Conservation (phyloP, 2,888 invertebrate species). For the Trilocha varians region DNA sequence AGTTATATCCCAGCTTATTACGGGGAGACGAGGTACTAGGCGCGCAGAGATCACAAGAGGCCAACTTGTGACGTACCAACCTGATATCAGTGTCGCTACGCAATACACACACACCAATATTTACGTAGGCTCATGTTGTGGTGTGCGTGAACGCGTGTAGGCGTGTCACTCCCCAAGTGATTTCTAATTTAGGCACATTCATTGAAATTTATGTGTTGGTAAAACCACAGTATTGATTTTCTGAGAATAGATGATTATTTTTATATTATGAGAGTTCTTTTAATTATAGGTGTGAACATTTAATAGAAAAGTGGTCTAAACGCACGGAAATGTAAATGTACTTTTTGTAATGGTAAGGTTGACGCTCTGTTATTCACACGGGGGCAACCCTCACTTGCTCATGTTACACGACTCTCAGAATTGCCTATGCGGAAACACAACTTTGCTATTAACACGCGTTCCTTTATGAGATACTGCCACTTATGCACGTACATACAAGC, state of each 20-base stretch:
- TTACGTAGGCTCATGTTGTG: conserved; percentile 24
- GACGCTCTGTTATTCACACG: conserved; percentile 66
- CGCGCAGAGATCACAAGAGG: conserved; percentile 52
- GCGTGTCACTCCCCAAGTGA: conserved; percentile 45
- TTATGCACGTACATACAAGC: conserved; percentile 42
- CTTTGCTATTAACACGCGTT: conserved; percentile 69
- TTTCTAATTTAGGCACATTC: conserved; percentile 39
- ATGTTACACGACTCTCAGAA: conserved; percentile 58
- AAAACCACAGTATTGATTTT: no score
- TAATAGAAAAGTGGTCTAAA: not conserved
- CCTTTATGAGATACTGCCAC: conserved; percentile 67
- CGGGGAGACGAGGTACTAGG: conserved; percentile 65
- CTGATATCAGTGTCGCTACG: conserved; percentile 37
- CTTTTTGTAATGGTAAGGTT: conserved; percentile 71
- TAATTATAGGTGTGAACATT: not conserved
- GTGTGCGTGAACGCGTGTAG: conserved; percentile 54
- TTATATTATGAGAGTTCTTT: no score
- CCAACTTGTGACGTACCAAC: conserved; percentile 48
- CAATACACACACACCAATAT: conserved; percentile 26
- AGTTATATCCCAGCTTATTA: conserved; percentile 72
- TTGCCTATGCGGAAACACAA: conserved; percentile 69
- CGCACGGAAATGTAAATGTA: conserved; percentile 35
- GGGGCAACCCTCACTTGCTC: conserved; percentile 52
- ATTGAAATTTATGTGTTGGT: conserved; percentile 14
- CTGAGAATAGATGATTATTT: no score